These are phyloP conservation scores for Wasmannia auropunctata DNA, from an alignment of 1,140 invertebrate genomes.

Conservation along the genomic window DNA sequence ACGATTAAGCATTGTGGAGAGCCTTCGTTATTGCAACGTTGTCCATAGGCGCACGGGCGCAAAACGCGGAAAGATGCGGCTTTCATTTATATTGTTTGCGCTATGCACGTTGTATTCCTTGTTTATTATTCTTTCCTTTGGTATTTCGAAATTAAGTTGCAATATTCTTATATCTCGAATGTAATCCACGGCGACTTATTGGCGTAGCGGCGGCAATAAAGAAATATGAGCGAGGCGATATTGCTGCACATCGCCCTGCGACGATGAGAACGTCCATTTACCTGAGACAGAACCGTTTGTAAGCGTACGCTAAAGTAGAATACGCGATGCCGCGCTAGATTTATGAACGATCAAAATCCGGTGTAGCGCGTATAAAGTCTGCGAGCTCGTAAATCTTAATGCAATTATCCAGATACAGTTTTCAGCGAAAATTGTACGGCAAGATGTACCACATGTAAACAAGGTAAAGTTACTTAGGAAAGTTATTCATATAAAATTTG, in stretches of 20 bases:
- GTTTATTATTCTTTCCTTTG: slow-evolving; percentile 10
- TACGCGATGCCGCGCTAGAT: slow-evolving; percentile 32
- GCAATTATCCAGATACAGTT: slow-evolving; percentile 49
- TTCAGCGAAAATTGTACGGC: slow-evolving; percentile 8
- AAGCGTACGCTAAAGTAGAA: slow-evolving; percentile 24
- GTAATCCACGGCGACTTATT: slow-evolving; percentile 32
- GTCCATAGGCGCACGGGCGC: background rate
- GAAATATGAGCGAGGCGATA: slow-evolving; percentile 30
- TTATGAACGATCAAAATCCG: slow-evolving; percentile 43
- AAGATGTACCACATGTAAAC: slow-evolving; percentile 36
- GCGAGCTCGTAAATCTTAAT: slow-evolving; percentile 43
- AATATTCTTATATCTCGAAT: slow-evolving; percentile 32
- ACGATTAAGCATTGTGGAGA: background rate
- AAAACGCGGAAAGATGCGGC: background rate
- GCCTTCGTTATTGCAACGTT: slow-evolving; percentile 10
- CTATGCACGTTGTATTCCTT: background rate
- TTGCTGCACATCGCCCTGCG: slow-evolving; percentile 12
- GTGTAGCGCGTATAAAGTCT: slow-evolving; percentile 29
- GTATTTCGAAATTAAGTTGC: slow-evolving; percentile 22
- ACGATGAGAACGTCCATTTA: slow-evolving; percentile 45
- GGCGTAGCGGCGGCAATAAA: slow-evolving; percentile 26
- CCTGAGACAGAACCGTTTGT: slow-evolving; percentile 34
- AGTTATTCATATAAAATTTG: slow-evolving; percentile 24
- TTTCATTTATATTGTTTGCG: background rate
- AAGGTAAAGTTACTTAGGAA: slow-evolving; percentile 27